Conservation (phyloP, 2,113 vertebrate species). For the Neodontobutis hainanensis region DNA sequence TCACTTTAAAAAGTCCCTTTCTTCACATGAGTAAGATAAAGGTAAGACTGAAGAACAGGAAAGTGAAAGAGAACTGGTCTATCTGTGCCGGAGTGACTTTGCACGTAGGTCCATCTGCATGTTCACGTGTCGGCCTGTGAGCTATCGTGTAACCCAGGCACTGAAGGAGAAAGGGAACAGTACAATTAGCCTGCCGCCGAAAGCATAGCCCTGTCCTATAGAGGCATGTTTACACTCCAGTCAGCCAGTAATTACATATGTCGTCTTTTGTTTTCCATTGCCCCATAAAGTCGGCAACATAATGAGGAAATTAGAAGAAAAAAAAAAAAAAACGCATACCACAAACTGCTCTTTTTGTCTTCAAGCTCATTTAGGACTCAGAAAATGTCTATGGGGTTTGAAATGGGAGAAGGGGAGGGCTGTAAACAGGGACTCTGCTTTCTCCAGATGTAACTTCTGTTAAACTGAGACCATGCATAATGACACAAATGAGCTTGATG, state of each 20-base stretch:
- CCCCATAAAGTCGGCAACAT: conserved; percentile 61
- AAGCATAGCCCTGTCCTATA: conserved; percentile 58
- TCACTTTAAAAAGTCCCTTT: not conserved
- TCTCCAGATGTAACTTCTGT: conserved; percentile 72
- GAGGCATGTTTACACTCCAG: conserved; percentile 70
- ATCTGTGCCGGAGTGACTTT: conserved; percentile 32
- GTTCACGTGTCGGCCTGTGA: conserved; percentile 56
- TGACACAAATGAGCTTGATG: conserved; percentile 66
- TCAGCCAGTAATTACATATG: conserved; percentile 76
- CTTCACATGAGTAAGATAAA: not conserved
- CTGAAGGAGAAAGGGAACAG: conserved; percentile 62
- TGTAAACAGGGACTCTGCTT: conserved; percentile 61
- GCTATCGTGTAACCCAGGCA: conserved; percentile 65
- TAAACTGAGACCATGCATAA: conserved; percentile 61
- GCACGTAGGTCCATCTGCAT: conserved; percentile 53
- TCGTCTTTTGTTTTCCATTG: conserved; percentile 73
- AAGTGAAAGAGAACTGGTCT: conserved; percentile 39
- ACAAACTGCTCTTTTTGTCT: conserved; percentile 61
- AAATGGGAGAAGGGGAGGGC: conserved; percentile 53
- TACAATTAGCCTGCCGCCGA: conserved; percentile 67
- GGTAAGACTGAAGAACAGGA: conserved; percentile 10
- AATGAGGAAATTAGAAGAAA: conserved; percentile 55
- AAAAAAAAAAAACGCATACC: conserved; percentile 23
- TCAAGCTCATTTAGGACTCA: conserved; percentile 65
- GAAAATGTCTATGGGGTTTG: conserved; percentile 53